Base-by-base conservation (phyloP, 2,888 invertebrate species). In the Eremobia ochroleuca region DNA sequence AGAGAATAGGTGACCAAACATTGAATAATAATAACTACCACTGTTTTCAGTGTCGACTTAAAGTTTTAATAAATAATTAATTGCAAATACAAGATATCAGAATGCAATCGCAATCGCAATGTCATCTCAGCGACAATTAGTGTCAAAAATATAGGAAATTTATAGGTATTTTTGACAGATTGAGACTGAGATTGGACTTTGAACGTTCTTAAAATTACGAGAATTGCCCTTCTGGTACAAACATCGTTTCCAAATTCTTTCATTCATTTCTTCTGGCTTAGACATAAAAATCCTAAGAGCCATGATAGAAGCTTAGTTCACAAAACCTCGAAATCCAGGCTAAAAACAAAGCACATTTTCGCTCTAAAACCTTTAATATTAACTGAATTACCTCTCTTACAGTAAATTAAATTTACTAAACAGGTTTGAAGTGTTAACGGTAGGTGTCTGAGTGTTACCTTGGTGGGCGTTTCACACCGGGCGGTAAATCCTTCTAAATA, bases 401-500 rank as follows among this genome's bases (percentile, higher is more conserved):
- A 65, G 61, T 74, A 74, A 86, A 83, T 75, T 76, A 73, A 77
- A 73, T 76, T 73, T 69, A 43, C 55, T 85, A 76, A 78, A 49
- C 72, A 82, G 73, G 72, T 81, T 80, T 72, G 73, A 85, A 79
- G 88, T 86, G 85, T 87, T 76, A 82, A 86, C 55, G 46, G 55
- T 64, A 71, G 79, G 80, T 77, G 65, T 83, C 72, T 73, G 70
- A 81, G 89, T 77, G 89, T 89, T 85, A 85, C 83, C 73, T 71
- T 70, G 64, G 76, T 52, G 66, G 70, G 65, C 72, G 28, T 40
- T 72, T 58, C 73, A n/a, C 65, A 62, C 76, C 49, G 64, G 34
- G n/a, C 55, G 76, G 70, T 72, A 77, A 85, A 86, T 82, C 77
- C 52, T 73, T 62, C 83, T 88, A 74, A 86, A 88, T 88, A 89